Base-by-base conservation (phyloP, 2,113 vertebrate genomes). In the Seriola quinqueradiata region DNA sequence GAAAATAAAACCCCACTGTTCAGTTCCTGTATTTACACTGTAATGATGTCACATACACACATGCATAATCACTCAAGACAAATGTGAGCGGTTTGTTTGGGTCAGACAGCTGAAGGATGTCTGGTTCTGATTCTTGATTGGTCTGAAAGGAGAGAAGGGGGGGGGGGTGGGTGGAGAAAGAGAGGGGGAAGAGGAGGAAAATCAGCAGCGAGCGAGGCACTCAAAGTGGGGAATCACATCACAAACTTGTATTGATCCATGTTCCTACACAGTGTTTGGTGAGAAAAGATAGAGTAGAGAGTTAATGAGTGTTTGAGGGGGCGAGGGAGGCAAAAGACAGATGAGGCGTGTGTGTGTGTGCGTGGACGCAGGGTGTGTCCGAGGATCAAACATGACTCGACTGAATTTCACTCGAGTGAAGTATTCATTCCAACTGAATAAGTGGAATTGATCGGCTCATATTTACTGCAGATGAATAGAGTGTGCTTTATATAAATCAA, bases 231-330 rank as follows among this genome's bases (percentile, higher is more conserved):
- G 90, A 90, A 88, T 91, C 82, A 90, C 89, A 91, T 91, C 81
- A 86, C 85, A 87, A 91, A 88, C 78, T 65, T 75, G 71, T 92
- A 92, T 92, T 86, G 92, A 93, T 93, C 86, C 72, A 75, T 89
- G 89, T 89, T 90, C 79, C 76, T 88, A 89, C 87, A 80, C 87
- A 58, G 84, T 89, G 88, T 92, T 93, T 91, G 90, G 88, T 87
- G 86, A 87, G 89, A 85, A 85, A 79, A 80, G 76, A 85, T 79
- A 82, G 86, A 84, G 90, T 85, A 58, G 80, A 76, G 81, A 83
- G 80, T 69, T 90, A 92, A 90, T 92, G 84, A 88, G 85, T 88
- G 70, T 84, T 86, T 77, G 63, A 88, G 77, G 88, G 69, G 59
- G 55, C 66, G 69, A 57, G 48, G 58, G 75, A 52, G 72, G 63